A percentile compares a stretch with the other conserved stretches of the same genome.
phyloP scores from a whole-genome alignment of 2,888 invertebrate species.

The Eumacrocentrus americanus region DNA sequence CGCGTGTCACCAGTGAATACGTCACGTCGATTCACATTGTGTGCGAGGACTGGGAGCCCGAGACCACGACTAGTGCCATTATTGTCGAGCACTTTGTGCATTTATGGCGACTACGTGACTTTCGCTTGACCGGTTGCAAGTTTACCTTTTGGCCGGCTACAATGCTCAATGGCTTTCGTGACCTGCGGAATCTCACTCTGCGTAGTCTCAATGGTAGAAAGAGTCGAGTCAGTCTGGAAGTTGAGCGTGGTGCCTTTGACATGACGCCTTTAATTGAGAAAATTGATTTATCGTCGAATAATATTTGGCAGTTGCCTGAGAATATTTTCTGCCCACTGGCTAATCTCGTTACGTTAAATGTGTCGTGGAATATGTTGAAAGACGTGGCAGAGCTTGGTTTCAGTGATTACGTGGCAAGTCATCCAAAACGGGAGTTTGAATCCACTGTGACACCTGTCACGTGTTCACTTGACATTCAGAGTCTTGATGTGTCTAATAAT shows the following conservation, averaged over 20 bases:
- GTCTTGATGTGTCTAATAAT: slow-evolving; percentile 83
- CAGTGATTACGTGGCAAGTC: slow-evolving; percentile 68
- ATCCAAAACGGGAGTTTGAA: slow-evolving; percentile 45
- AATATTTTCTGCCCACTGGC: slow-evolving; percentile 83
- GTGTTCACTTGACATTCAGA: slow-evolving; percentile 81
- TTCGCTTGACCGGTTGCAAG: slow-evolving; percentile 86
- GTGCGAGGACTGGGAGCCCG: slow-evolving; percentile 41
- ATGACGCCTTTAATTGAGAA: slow-evolving; percentile 80
- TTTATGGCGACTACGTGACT: slow-evolving; percentile 77
- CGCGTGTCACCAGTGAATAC: slow-evolving; percentile 78
- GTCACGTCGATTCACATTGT: slow-evolving; percentile 53
- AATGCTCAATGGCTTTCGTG: slow-evolving; percentile 78
- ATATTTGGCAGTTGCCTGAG: slow-evolving; percentile 88
- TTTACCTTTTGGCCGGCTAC: slow-evolving; percentile 81
- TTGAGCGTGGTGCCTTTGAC: slow-evolving; percentile 79
- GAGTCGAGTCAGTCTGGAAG: slow-evolving; percentile 74
- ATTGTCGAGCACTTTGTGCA: slow-evolving; percentile 72
- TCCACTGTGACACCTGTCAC: slow-evolving; percentile 49
- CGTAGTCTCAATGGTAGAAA: slow-evolving; percentile 73
- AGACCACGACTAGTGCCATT: slow-evolving; percentile 27
- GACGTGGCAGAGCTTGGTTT: slow-evolving; percentile 88
- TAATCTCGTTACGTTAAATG: slow-evolving; percentile 80
- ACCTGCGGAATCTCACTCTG: slow-evolving; percentile 84
- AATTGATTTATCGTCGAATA: slow-evolving; percentile 85
- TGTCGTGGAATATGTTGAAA: slow-evolving; percentile 86